These are phyloP conservation scores for Daboia siamensis DNA, from an alignment of 2,113 vertebrate species.

Conservation along the genomic window DNA sequence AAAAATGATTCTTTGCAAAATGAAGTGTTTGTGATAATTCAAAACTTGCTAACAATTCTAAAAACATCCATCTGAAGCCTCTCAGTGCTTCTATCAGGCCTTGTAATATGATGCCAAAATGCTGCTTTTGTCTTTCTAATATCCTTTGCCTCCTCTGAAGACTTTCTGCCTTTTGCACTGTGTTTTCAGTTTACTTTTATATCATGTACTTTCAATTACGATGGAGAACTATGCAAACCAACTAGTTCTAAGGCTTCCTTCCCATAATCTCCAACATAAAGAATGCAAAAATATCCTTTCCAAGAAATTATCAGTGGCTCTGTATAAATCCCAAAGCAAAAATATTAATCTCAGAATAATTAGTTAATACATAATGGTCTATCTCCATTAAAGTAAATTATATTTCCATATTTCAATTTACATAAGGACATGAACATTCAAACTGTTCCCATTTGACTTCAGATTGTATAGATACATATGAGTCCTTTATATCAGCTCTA, in stretches of 20 bases:
- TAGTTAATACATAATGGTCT: not conserved
- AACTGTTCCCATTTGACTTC: too few relatives aligned
- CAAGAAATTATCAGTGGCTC: slow-evolving; percentile 13
- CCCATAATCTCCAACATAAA: not conserved
- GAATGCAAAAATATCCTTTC: slow-evolving; percentile 21
- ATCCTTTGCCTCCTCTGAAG: not conserved
- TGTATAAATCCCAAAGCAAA: not conserved
- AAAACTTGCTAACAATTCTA: not conserved
- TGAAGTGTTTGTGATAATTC: slow-evolving; percentile 9
- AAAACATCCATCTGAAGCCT: not conserved
- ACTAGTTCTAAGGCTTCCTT: slow-evolving; percentile 4
- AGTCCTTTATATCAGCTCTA: not conserved
- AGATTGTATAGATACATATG: too few relatives aligned
- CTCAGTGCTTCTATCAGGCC: not conserved
- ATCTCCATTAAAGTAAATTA: not conserved
- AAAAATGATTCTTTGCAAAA: slow-evolving; percentile 51
- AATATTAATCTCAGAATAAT: not conserved
- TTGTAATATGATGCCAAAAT: not conserved
- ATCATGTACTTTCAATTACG: slow-evolving; percentile 34
- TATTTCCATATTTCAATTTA: not conserved
- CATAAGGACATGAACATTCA: too few relatives aligned
- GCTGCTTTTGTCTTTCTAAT: not conserved
- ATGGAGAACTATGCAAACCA: not conserved
- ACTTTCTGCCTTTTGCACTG: slow-evolving; percentile 17
- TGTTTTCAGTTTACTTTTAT: slow-evolving; percentile 20